Conservation (phyloP, 2,797 vertebrate genomes). For the Rachycentron canadum region DNA sequence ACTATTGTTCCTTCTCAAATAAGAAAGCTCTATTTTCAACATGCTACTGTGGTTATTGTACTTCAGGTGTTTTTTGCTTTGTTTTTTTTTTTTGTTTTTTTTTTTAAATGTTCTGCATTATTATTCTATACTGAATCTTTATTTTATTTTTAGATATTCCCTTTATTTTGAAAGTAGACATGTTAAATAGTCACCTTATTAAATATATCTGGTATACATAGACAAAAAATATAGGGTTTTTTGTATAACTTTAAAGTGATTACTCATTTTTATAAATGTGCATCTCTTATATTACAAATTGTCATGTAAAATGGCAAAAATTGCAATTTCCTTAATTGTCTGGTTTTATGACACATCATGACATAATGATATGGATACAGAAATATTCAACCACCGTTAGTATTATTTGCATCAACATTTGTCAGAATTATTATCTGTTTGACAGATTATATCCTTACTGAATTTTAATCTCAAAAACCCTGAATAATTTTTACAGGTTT, state of each 20-base stretch:
- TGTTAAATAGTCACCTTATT: not conserved
- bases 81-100: not conserved
- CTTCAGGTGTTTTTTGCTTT: not conserved
- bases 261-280: not conserved
- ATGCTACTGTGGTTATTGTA: constrained; percentile 9
- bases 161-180: not conserved
- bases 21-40: constrained; percentile 51
- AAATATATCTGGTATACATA: not conserved
- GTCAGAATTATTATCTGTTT: constrained; percentile 3
- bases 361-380: not conserved
- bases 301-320: not conserved
- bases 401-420: not conserved
- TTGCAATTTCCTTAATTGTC: not conserved
- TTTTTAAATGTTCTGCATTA: not conserved
- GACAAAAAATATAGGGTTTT: no score
- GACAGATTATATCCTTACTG: not conserved
- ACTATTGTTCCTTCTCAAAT: constrained; percentile 87
- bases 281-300: not conserved
- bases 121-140: not conserved
- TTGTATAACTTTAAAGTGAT: not conserved
- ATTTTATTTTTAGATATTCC: not conserved
- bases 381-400: not conserved
- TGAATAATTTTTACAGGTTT: not conserved
- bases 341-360: not conserved
- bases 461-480: constrained; percentile 9